Base-by-base conservation (phyloP, 2,113 vertebrate species). In the Aramus guarauna region DNA sequence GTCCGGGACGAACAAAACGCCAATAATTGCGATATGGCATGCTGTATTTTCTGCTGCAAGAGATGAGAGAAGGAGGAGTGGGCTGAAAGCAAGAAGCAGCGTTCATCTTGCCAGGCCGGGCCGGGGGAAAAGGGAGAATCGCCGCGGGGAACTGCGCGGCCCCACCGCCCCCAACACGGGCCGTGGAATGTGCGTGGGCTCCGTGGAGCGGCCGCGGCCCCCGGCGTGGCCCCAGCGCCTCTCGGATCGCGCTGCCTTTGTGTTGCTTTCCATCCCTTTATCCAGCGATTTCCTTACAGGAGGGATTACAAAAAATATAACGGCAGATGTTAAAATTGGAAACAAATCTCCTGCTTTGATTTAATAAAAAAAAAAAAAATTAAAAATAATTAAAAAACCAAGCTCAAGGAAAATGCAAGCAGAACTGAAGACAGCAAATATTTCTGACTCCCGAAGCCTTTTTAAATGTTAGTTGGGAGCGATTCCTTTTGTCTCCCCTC, bases 181-280 rank as follows among this genome's bases (percentile, higher is more conserved):
- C 59, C 39, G 47, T 53, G 66, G 94, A 92, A 92, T 91, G 72
- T 77, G 96, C 94, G 94, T 68, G 92, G 96, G 92, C 71, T 85
- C 53, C 78, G 41, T 72, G 55, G 66, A 53, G 30, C 85, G 39
- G n/a, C 7, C 32, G 48, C 58, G 48, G 60, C n/a, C 77, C 48
- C 60, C 48, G 62, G 62, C 13, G 48, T 56, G 26, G 62, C 62
- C 56, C 48, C 85, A 6, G 50, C 27, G 29, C 66, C 59, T 45
- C 75, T 75, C 43, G 50, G 27, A 27, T 36, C 11, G 12, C 68
- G 12, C 68, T 43, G 78, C 77, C 86, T 94, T 90, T 97, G 92
- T 90, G 50, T 37, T 3, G 19, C 17, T 41, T 30, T 7, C 62
- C 62, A 27, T 9, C 53, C 73, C 30, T 83, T 75, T 29, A 34